phyloP scores from a whole-genome alignment of 2,113 vertebrate species.

The Shinisaurus crocodilurus region DNA sequence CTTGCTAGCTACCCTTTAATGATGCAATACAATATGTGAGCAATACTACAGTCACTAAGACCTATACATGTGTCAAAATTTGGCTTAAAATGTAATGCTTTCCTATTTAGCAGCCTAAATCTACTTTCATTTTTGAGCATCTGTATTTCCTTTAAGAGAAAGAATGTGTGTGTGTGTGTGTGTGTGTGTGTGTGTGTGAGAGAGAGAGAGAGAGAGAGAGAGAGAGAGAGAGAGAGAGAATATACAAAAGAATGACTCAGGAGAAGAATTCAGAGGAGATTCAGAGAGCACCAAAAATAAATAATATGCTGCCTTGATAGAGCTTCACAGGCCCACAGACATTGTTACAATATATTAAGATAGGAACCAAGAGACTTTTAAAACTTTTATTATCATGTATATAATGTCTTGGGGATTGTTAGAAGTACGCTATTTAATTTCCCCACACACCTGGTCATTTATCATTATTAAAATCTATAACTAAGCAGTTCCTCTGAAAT shows the following conservation, averaged over 20 bases:
- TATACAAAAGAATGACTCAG: background rate
- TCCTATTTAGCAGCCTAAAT: background rate
- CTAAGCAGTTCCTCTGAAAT: slow-evolving; percentile 57
- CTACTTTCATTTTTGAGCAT: background rate
- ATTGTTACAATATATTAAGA: slow-evolving; percentile 43
- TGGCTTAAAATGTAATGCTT: background rate
- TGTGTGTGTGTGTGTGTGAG: background rate
- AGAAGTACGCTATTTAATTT: slow-evolving; percentile 54
- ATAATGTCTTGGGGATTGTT: slow-evolving; percentile 60
- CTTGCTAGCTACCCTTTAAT: slow-evolving; percentile 21
- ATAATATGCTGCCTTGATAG: background rate
- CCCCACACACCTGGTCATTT: slow-evolving; percentile 63
- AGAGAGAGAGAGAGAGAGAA: background rate
- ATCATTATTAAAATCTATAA: slow-evolving; percentile 59
- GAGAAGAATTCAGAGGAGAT: background rate
- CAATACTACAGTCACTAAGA: background rate
- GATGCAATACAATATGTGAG: background rate
- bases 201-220: background rate
- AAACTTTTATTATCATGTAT: slow-evolving; percentile 62
- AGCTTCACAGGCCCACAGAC: slow-evolving; percentile 16
- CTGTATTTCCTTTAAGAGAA: background rate
- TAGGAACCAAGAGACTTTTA: slow-evolving; percentile 35
- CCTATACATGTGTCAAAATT: background rate
- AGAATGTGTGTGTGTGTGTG: background rate
- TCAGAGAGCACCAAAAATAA: slow-evolving; percentile 10